Conservation (phyloP, 2,888 invertebrate species). For the Pandemis cinnamomeana region DNA sequence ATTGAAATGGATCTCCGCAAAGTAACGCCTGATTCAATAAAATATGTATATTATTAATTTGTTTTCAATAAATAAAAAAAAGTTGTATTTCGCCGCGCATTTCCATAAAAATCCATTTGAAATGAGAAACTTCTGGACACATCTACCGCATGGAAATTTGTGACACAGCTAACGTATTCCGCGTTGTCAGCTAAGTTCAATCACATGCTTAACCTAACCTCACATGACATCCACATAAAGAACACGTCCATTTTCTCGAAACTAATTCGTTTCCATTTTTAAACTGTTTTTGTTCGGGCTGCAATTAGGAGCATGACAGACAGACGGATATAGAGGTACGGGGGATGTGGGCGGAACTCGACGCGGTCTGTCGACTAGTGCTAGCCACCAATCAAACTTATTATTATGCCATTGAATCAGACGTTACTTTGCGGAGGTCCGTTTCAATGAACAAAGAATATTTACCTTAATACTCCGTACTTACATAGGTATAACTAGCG, state of each 20-base stretch:
- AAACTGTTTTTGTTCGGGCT: slow-evolving; percentile 34
- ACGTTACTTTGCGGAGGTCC: neutral
- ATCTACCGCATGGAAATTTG: neutral
- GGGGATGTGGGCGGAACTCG: slow-evolving; percentile 23
- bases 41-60: too few relatives aligned
- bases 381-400: neutral
- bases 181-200: neutral
- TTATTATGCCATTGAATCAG: neutral
- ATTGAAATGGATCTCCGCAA: too few relatives aligned
- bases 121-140: neutral
- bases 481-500: too few relatives aligned
- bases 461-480: too few relatives aligned
- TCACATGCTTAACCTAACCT: slow-evolving; percentile 1
- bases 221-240: slow-evolving; percentile 12
- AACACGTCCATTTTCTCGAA: slow-evolving; percentile 24
- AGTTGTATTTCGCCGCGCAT: too few relatives aligned
- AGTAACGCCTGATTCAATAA: too few relatives aligned
- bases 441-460: too few relatives aligned
- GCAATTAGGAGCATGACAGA: slow-evolving; percentile 36
- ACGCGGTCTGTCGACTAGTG: slow-evolving; percentile 6
- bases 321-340: slow-evolving; percentile 36
- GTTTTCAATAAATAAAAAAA: too few relatives aligned
- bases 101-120: neutral
- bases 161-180: neutral
- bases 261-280: slow-evolving; percentile 38